Conservation (phyloP, 2,888 invertebrate genomes). For the Melangyna quadrimaculata region DNA sequence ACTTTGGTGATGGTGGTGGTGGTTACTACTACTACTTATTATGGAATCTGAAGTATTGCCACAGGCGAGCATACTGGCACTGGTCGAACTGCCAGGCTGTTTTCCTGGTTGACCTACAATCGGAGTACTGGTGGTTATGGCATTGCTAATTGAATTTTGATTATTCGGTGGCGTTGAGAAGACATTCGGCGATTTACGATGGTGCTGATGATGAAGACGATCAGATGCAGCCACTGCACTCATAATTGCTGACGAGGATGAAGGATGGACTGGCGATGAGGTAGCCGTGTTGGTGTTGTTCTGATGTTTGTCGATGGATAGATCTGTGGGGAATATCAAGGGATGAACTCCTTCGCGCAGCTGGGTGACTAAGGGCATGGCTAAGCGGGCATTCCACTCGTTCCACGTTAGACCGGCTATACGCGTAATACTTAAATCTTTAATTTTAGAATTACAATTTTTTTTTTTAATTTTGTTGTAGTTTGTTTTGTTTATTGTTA, state of each 20-base stretch:
- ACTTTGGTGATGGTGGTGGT: constrained; percentile 59
- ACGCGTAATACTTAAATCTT: constrained; percentile 88
- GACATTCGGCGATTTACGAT: constrained; percentile 75
- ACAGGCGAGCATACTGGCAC: constrained; percentile 44
- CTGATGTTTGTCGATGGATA: constrained; percentile 78
- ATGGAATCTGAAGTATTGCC: constrained; percentile 58
- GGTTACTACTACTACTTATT: constrained; percentile 76
- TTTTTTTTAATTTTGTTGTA: constrained; percentile 13
- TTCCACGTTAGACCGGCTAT: constrained; percentile 87
- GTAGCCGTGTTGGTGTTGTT: constrained; percentile 61
- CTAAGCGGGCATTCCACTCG: constrained; percentile 88
- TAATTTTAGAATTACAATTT: constrained; percentile 13
- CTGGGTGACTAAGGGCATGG: constrained; percentile 86
- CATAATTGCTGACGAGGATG: constrained; percentile 73
- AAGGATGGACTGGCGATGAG: constrained; percentile 74
- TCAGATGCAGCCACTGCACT: constrained; percentile 53
- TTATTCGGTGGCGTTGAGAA: constrained; percentile 68
- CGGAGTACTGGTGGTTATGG: constrained; percentile 60
- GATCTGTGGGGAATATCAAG: constrained; percentile 80
- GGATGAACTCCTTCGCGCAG: constrained; percentile 83
- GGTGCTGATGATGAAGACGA: constrained; percentile 55
- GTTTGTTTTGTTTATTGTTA: constrained; percentile 29
- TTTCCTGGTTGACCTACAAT: constrained; percentile 39
- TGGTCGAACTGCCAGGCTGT: constrained; percentile 31
- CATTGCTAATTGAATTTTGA: constrained; percentile 47